These are phyloP conservation scores for Matsumyia berberina DNA, from an alignment of 2,888 invertebrate genomes.

Conservation along the genomic window DNA sequence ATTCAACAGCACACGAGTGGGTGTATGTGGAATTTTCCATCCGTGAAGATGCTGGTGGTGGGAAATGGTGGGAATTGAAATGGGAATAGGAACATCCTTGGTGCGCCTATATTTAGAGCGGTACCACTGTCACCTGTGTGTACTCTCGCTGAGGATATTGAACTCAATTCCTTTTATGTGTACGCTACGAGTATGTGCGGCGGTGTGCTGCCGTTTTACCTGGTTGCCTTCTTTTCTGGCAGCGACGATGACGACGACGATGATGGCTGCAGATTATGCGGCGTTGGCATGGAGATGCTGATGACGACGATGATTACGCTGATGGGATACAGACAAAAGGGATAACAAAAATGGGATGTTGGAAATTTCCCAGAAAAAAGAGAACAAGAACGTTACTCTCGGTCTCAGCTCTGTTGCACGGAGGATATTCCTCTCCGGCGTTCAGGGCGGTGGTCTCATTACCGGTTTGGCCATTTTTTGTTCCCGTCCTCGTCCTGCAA, in stretches of 20 bases:
- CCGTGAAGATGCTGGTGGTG: constrained; percentile 36
- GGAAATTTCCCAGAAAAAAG: constrained; percentile 21
- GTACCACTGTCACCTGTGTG: constrained; percentile 45
- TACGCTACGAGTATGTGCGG: not conserved
- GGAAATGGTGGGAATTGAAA: constrained; percentile 8
- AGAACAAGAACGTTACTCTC: not conserved
- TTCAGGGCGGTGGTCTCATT: constrained; percentile 66
- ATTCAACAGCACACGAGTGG: constrained; percentile 42
- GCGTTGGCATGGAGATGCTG: constrained; percentile 22
- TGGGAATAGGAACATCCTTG: constrained; percentile 28
- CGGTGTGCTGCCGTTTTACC: not conserved
- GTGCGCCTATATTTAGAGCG: constrained; percentile 44
- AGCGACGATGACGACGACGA: constrained; percentile 9
- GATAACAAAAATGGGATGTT: constrained; percentile 39
- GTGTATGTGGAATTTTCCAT: constrained; percentile 49
- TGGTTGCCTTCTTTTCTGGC: constrained; percentile 17
- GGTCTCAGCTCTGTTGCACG: constrained; percentile 19
- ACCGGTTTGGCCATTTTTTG: constrained; percentile 38
- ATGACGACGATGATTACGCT: constrained; percentile 31
- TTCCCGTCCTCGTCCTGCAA: constrained; percentile 22
- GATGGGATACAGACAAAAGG: constrained; percentile 21
- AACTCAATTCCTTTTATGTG: constrained; percentile 51
- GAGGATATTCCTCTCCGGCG: constrained; percentile 28
- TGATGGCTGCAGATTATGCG: constrained; percentile 22
- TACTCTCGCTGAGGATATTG: constrained; percentile 50